phyloP scores from a whole-genome alignment of 1,140 invertebrate genomes.

The Diachasmimorpha longicaudata region DNA sequence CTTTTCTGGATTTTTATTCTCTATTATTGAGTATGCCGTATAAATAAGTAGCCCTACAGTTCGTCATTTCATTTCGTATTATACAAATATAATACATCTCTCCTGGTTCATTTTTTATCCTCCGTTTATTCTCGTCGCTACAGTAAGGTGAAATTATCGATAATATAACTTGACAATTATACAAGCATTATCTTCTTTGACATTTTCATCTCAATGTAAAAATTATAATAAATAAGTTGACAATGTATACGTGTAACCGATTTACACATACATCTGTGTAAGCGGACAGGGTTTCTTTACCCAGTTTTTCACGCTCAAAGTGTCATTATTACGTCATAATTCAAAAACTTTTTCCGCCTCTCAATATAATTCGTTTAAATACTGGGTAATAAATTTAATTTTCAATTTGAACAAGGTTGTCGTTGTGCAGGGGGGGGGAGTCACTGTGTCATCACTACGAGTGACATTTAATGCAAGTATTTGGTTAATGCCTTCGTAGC shows the following conservation, averaged over 20 bases:
- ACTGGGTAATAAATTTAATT: neutral
- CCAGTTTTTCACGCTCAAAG: neutral
- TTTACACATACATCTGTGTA: slow-evolving; percentile 1
- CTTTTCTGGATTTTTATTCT: slow-evolving; percentile 21
- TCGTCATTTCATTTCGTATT: slow-evolving; percentile 26
- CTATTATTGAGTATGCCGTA: slow-evolving; percentile 18
- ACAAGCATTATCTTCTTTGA: neutral
- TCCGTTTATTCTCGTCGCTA: neutral
- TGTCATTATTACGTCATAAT: neutral
- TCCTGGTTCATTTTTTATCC: neutral
- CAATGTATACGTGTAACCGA: neutral
- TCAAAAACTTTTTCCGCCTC: neutral
- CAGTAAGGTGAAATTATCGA: neutral
- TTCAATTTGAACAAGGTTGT: neutral
- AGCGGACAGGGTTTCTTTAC: neutral
- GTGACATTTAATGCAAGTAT: neutral
- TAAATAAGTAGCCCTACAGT: slow-evolving; percentile 32
- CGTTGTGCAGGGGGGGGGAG: neutral
- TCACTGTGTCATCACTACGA: slow-evolving; percentile 1
- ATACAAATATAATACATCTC: slow-evolving; percentile 38
- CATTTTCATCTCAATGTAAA: neutral
- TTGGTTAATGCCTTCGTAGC: slow-evolving; percentile 1
- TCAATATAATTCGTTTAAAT: neutral
- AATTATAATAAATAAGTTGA: neutral
- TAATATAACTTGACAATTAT: neutral